Conservation (phyloP, 2,113 vertebrate species). For the Chaetura pelagica region DNA sequence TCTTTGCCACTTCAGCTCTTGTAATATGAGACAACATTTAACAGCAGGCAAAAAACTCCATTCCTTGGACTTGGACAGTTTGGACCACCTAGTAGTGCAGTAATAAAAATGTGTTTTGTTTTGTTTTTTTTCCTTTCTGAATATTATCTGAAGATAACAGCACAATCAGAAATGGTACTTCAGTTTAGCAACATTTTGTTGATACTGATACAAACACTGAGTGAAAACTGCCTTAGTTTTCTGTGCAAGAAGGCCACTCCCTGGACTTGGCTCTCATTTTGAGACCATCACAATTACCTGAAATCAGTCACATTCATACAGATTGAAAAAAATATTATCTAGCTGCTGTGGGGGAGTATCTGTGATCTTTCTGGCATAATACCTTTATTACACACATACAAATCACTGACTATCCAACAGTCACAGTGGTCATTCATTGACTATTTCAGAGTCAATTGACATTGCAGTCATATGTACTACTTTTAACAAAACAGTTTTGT, state of each 20-base stretch:
- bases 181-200: not conserved
- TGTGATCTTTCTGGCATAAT: not conserved
- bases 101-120: not conserved
- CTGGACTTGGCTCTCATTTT: not conserved
- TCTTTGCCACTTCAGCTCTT: not conserved
- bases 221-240: not conserved
- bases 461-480: not conserved
- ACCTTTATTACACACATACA: not conserved
- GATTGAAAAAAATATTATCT: not conserved
- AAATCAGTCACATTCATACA: not conserved
- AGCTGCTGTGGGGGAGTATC: not conserved
- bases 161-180: not conserved
- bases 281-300: not conserved
- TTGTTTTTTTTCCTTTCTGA: not conserved
- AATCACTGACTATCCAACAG: not conserved
- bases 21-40: not conserved
- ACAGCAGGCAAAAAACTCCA: not conserved
- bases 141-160: not conserved
- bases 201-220: not conserved
- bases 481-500: not conserved
- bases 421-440: rapidly evolving
- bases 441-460: not conserved
- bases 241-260: not conserved
- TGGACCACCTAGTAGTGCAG: not conserved
- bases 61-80: not conserved